Base-by-base conservation (phyloP, 1,140 invertebrate genomes). In the Aphelenchoides besseyi region DNA sequence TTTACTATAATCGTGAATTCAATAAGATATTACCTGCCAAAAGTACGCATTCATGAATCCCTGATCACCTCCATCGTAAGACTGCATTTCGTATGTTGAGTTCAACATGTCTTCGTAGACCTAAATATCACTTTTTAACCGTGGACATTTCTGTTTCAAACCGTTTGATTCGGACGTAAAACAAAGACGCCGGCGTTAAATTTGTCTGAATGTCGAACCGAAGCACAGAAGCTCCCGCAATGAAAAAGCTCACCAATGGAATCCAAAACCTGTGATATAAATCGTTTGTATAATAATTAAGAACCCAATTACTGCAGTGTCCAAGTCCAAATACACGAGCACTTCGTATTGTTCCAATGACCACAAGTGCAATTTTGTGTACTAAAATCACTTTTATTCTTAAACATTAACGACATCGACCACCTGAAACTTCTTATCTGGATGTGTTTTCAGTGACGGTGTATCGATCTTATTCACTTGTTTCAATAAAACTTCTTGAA, bases 291-390 rank as follows among this genome's bases (percentile, higher is more conserved):
- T n/a, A n/a, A 23, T 48, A 48, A 23, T 48, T 12, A 23, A 23
- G 23, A 48, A 48, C 1, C 36, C 30, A 26, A 79, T 41, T 1
- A 74, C 61, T 9, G 80, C 35, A 33, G 61, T 66, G 66, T 79
- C 78, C 16, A 78, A 64, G 41, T 79, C 78, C 28, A 79, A 3
- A 55, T 79, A 69, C 35, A 79, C 69, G 28, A 79, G 41, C 5
- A 48, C 28, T 2, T 64, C 63, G 61, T 67, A 79, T 53, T 79
- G 75, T 16, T 72, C 78, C 52, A 75, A 68, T 3, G 75, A 78
- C 78, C 78, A 79, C n/a, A 79, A 52, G 3, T 68, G 72, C 32
- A 80, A 80, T 55, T 79, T 79, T 23, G 78, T 79, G 72, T 79
- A 79, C 78, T 79, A 54, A 67, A 80, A 64, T 9, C 68, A 68